Base-by-base conservation (phyloP, 2,113 vertebrate genomes). In the Lucifuga dentata region DNA sequence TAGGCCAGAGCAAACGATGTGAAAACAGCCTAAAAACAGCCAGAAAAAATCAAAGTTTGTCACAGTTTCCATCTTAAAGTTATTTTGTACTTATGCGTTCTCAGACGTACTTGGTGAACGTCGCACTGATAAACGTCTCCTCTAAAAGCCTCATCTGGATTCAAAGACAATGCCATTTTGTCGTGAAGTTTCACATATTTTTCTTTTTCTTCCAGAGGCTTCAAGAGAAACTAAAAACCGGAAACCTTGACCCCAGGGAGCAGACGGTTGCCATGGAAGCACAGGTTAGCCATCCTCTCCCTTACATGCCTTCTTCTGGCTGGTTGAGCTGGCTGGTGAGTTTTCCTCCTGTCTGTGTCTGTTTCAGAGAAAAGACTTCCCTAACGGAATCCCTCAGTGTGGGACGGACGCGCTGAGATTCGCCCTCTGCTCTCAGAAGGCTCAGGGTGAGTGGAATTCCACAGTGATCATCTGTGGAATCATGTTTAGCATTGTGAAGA, bases 351-450 rank as follows among this genome's bases (percentile, higher is more conserved):
- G 43, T 67, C 55, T 70, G 8, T 55, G 36, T 73, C 43, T 83
- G 68, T 46, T 57, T 64, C 41, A 98, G 96, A 96, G 81, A 61
- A 92, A 88, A 0, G 95, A 97, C 86, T 97, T 95, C 79, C 96
- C 95, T 0, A 62, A 19, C 0, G 96, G 95, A 15, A 97, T 98
- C 56, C 95, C 96, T 0, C 93, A 95, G 74, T 98, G 95, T 57
- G 96, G 96, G 2, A 95, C 95, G 0, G 96, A 98, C 0, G 95
- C 96, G 0, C 90, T 98, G 61, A 92, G 96, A 7, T 95, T 97
- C 11, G 95, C 95, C 46, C 93, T 98, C 9, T 97, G 95, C 39
- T 95, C 96, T 8, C 94, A 96, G 83, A 95, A 90, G 0, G 89
- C 93, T 1, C 95, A 96, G 78, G 96, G 95, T 96, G 72, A 92